phyloP scores from a whole-genome alignment of 2,888 invertebrate genomes.

The Melanargia galathea region DNA sequence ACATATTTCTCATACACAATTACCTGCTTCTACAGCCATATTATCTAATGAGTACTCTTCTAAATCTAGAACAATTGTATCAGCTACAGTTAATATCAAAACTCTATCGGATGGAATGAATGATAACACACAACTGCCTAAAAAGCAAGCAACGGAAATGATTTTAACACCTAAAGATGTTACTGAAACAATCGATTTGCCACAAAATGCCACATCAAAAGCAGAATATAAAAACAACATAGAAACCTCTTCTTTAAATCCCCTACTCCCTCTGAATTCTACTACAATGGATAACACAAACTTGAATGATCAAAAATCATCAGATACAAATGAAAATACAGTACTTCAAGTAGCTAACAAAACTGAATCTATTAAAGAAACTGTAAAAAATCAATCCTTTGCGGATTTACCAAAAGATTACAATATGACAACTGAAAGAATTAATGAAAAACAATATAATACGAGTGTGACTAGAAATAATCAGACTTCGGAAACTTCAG shows the following conservation, averaged over 20 bases:
- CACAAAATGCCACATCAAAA: slow-evolving; percentile 1
- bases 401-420: neutral
- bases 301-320: neutral
- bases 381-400: neutral
- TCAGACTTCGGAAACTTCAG: neutral
- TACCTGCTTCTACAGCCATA: neutral
- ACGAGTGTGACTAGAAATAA: neutral
- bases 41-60: too few relatives aligned
- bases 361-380: neutral
- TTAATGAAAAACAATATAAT: neutral
- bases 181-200: neutral
- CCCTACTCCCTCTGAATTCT: neutral
- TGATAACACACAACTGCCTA: neutral
- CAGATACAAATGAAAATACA: neutral
- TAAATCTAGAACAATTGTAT: neutral
- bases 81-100: neutral
- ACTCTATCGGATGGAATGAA: neutral
- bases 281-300: neutral
- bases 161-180: neutral
- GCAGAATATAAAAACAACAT: neutral
- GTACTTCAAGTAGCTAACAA: neutral
- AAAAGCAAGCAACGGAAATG: neutral
- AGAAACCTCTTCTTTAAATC: neutral
- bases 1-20: neutral
- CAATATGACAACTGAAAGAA: neutral